Evolutionary conservation across 1,140 invertebrate genomes (phyloP).

Genomic region (Trichoplusia ni): DNA sequence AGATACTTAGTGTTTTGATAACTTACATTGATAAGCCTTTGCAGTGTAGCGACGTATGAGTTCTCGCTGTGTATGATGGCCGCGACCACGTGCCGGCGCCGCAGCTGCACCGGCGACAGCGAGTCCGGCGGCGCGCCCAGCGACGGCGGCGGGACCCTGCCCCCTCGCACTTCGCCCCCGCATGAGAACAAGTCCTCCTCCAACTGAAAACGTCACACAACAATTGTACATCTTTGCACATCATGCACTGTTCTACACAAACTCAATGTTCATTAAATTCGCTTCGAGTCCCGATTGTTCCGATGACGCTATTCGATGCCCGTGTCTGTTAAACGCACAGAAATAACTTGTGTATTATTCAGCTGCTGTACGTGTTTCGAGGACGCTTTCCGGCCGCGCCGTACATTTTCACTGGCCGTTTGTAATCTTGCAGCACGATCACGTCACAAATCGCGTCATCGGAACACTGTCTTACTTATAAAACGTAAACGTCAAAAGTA

Average conservation of each 20-base stretch:
- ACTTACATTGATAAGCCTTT: slow-evolving; percentile 95
- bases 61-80: slow-evolving; percentile 97
- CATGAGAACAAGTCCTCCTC: slow-evolving; percentile 84
- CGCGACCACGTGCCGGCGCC: slow-evolving; percentile 93
- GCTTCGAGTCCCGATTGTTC: slow-evolving; percentile 20
- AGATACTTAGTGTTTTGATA: no score
- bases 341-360: slow-evolving; percentile 32
- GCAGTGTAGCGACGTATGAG: slow-evolving; percentile 94
- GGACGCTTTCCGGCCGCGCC: slow-evolving; percentile 14
- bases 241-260: neutral
- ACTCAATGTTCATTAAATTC: no score
- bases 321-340: slow-evolving; percentile 27
- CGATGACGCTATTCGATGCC: slow-evolving; percentile 28
- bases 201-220: slow-evolving; percentile 61
- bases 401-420: neutral
- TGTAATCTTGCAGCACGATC: slow-evolving; percentile 23
- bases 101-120: slow-evolving; percentile 90
- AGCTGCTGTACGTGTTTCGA: slow-evolving; percentile 19
- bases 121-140: slow-evolving; percentile 90
- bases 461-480: slow-evolving; percentile 53
- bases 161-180: slow-evolving; percentile 78
- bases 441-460: slow-evolving; percentile 49
- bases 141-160: slow-evolving; percentile 87
- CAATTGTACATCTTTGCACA: slow-evolving; percentile 5
- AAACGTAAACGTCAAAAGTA: slow-evolving; percentile 72